Percentiles rank a stretch among this genome's conserved stretches.
phyloP scores from a whole-genome alignment of 2,797 vertebrate species.

The Bothrops alternatus region DNA sequence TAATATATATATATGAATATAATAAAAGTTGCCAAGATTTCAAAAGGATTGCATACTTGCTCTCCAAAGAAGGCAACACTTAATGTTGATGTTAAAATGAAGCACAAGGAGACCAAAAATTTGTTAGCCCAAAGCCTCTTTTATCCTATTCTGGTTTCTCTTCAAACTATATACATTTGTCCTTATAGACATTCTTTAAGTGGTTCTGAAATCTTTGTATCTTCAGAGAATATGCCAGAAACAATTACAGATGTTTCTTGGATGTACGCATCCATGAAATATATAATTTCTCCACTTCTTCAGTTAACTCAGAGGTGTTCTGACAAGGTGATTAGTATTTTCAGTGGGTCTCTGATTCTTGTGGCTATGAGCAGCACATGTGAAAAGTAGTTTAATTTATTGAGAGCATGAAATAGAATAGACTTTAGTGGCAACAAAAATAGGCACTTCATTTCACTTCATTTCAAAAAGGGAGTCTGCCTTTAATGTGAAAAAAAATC shows the following conservation, averaged over 20 bases:
- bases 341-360: slow-evolving; percentile 42
- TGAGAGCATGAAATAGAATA: slow-evolving; percentile 24
- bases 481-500: slow-evolving; percentile 6
- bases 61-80: neutral
- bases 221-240: slow-evolving; percentile 33
- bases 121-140: neutral
- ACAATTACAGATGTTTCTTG: slow-evolving; percentile 38
- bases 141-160: neutral
- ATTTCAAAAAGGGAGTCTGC: slow-evolving; percentile 7
- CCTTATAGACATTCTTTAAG: slow-evolving; percentile 26
- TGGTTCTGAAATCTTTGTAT: slow-evolving; percentile 40
- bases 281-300: slow-evolving; percentile 57
- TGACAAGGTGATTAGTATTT: neutral
- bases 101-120: neutral
- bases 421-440: neutral
- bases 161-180: neutral
- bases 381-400: slow-evolving; percentile 20
- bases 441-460: neutral
- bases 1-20: neutral
- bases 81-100: neutral
- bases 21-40: neutral
- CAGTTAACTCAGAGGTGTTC: slow-evolving; percentile 52
- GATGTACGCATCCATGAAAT: slow-evolving; percentile 28
- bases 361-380: slow-evolving; percentile 25
- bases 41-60: neutral